phyloP scores from a whole-genome alignment of 1,140 invertebrate genomes.

The Centruroides vittatus region DNA sequence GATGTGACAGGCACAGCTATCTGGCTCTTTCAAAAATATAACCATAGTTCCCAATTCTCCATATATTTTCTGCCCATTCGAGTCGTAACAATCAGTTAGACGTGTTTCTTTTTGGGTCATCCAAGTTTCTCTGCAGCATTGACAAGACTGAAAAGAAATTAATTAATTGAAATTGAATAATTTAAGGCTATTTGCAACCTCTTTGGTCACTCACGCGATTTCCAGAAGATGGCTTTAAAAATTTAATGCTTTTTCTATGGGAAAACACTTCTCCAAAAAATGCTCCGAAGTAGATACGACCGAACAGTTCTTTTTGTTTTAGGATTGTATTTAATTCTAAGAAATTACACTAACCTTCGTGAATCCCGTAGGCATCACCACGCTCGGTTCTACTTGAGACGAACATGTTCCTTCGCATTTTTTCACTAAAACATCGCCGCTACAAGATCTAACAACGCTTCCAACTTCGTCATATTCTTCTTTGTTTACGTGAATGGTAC shows the following conservation, averaged over 20 bases:
- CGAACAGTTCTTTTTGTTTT: too few species aligned
- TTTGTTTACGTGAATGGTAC: slow-evolving; percentile 62
- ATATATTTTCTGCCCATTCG: slow-evolving; percentile 57
- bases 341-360: slow-evolving; percentile 46
- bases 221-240: neutral
- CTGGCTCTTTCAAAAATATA: slow-evolving; percentile 63
- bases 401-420: slow-evolving; percentile 72
- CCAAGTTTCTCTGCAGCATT: slow-evolving; percentile 74
- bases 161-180: too few species aligned
- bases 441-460: slow-evolving; percentile 61
- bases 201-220: too few species aligned
- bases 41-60: slow-evolving; percentile 51
- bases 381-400: slow-evolving; percentile 78
- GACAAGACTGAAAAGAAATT: slow-evolving; percentile 54
- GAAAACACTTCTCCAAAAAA: neutral
- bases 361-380: slow-evolving; percentile 71
- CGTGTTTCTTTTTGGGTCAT: slow-evolving; percentile 59
- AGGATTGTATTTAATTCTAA: neutral
- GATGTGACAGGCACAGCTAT: slow-evolving; percentile 58
- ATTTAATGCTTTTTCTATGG: neutral
- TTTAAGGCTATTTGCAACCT: too few species aligned
- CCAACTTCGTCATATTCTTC: slow-evolving; percentile 76
- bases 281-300: neutral
- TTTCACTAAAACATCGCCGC: slow-evolving; percentile 57
- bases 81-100: slow-evolving; percentile 69